phyloP scores from a whole-genome alignment of 2,888 invertebrate species.

The Suillia variegata region DNA sequence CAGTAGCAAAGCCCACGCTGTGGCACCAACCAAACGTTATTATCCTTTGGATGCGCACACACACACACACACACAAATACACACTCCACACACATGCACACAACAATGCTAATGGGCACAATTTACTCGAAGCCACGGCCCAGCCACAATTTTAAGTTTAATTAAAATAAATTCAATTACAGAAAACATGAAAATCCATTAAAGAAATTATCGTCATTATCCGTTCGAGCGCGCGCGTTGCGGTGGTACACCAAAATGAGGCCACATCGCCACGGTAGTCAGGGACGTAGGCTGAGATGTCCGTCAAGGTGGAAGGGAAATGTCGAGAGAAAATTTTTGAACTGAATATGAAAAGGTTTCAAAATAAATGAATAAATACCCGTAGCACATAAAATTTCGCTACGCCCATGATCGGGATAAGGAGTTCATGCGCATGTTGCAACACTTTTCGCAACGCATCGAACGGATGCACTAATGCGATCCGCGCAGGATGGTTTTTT shows the following conservation, averaged over 20 bases:
- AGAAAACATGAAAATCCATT: constrained; percentile 61
- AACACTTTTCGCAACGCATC: constrained; percentile 20
- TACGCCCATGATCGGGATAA: no score
- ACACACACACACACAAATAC: no score
- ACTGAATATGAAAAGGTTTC: no score
- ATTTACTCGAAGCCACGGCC: constrained; percentile 11
- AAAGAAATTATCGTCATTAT: constrained; percentile 59
- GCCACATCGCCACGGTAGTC: not conserved
- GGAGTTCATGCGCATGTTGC: no score
- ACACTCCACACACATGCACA: no score
- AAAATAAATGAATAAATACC: no score
- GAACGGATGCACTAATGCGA: constrained; percentile 11
- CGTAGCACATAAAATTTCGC: no score
- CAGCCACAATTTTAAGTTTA: constrained; percentile 46
- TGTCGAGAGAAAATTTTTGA: no score
- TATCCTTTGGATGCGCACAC: constrained; percentile 13
- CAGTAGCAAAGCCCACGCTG: not conserved
- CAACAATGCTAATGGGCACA: constrained; percentile 16
- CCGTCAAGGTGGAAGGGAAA: no score
- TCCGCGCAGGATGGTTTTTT: constrained; percentile 16
- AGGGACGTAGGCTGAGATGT: no score
- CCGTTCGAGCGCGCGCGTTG: constrained; percentile 37
- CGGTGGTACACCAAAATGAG: not conserved
- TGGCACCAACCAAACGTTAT: not conserved
- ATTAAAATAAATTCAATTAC: constrained; percentile 63